Base-by-base conservation (phyloP, 2,113 vertebrate genomes). In the Salvelinus fontinalis region DNA sequence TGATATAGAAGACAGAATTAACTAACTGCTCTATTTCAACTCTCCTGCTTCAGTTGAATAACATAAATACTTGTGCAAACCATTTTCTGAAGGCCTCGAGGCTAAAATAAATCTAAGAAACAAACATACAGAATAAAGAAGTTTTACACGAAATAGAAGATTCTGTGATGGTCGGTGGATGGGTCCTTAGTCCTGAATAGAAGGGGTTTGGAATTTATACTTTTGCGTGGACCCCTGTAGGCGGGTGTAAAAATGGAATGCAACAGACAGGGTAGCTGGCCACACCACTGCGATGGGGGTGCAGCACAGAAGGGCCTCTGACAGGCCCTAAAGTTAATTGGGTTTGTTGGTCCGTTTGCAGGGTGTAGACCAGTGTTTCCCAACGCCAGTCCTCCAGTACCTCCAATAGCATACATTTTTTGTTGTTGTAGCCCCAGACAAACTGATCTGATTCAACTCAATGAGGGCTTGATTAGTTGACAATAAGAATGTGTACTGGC, bases 221-320 rank as follows among this genome's bases (percentile, higher is more conserved):
- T 49, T 20, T 6, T 16, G 27, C 31, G 7, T 3, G 0, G 18
- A 12, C 39, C 39, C 12, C 14, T 27, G 44, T 27, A 14, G 1
- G 44, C 24, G 24, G 69, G 14, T 71, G n/a, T 24, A 26, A 14
- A 71, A 27, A n/a, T 22, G 44, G 69, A 71, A 71, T 71, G 69
- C 59, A 54, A 8, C 59, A 9, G 59, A 60, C 59, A 60, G 59
- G 51, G 59, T 22, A 20, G n/a, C 39, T 60, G 59, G 16, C n/a
- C 59, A 60, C n/a, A 22, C 59, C 59, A 8, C 59, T 60, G 59
- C 6, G 14, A 20, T 39, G 60, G 8, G 64, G 13, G 26, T 67
- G 26, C 5, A 67, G 27, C 16, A 31, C 14, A 3, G 27, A 3
- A 29, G 12, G 2, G 65, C 65, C 4, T 31, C 16, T 14, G 6